These are phyloP conservation scores for Xylophagus ater DNA, from an alignment of 2,888 invertebrate species.

Conservation along the genomic window DNA sequence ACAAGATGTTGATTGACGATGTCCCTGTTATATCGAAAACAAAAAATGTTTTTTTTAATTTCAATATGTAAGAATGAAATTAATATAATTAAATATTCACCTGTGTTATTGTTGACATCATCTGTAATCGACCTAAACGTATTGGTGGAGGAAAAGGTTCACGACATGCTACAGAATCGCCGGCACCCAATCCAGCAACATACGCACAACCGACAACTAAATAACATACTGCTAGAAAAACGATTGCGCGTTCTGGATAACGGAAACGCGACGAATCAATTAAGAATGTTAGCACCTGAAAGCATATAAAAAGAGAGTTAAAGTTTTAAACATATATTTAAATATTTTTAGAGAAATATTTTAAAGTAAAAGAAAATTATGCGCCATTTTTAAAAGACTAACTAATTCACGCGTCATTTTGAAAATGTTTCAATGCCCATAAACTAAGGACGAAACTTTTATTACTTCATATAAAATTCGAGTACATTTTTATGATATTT, in stretches of 20 bases:
- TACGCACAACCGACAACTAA: slow-evolving; percentile 89
- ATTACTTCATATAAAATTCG: too few species aligned
- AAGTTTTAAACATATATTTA: slow-evolving; percentile 1
- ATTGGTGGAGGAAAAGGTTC: slow-evolving; percentile 65
- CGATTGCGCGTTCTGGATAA: slow-evolving; percentile 95
- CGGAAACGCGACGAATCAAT: slow-evolving; percentile 92
- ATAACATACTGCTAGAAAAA: slow-evolving; percentile 93
- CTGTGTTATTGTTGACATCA: slow-evolving; percentile 77
- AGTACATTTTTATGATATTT: too few species aligned
- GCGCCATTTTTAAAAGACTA: too few species aligned
- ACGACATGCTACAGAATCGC: slow-evolving; percentile 72
- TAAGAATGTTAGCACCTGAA: slow-evolving; percentile 71
- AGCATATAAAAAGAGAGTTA: slow-evolving; percentile 14
- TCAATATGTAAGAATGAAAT: not conserved
- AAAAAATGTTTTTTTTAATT: too few species aligned
- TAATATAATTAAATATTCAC: slow-evolving; percentile 42
- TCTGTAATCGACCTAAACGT: slow-evolving; percentile 57
- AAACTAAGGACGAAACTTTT: too few species aligned
- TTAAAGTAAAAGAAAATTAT: too few species aligned
- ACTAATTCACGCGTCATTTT: too few species aligned
- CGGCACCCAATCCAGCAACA: slow-evolving; percentile 72
- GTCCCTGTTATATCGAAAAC: slow-evolving; percentile 36
- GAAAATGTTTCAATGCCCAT: too few species aligned
- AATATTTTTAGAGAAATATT: not conserved
- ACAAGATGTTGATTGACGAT: slow-evolving; percentile 49